A percentile compares a stretch with the other conserved stretches of the same genome.
phyloP scores from a whole-genome alignment of 30 jellyfish, hydroid and myxozoan genomes.

The Calvadosia cruxmelitensis region DNA sequence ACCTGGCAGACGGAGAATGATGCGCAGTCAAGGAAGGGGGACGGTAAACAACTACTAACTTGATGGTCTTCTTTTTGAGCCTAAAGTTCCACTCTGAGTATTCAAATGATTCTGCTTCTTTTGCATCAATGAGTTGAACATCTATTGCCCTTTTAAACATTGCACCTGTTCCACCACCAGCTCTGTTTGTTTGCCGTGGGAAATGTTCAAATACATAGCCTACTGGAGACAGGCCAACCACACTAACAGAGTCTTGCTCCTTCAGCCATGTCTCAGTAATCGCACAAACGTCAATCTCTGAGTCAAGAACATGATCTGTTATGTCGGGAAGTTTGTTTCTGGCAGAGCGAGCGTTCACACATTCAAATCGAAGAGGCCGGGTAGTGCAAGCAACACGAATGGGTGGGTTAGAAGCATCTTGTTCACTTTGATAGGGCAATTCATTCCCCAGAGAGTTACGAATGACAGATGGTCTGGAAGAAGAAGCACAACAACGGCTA shows the following conservation, averaged over 20 bases:
- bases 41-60: conserved; percentile 6
- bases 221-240: conserved; percentile 15
- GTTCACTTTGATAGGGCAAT: too few species aligned
- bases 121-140: conserved; percentile 10
- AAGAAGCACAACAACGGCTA: too few species aligned
- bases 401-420: too few species aligned
- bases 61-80: not conserved
- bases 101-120: conserved; percentile 15
- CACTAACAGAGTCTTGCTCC: conserved; percentile 10
- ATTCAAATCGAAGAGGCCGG: too few species aligned
- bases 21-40: conserved; percentile 8
- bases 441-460: too few species aligned
- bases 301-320: conserved; percentile 7
- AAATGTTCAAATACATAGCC: conserved; percentile 10
- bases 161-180: conserved; percentile 20
- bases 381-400: too few species aligned
- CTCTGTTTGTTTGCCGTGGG: conserved; percentile 5
- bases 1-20: conserved; percentile 1
- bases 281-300: conserved; percentile 8
- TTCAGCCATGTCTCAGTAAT: conserved; percentile 20
- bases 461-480: too few species aligned
- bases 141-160: conserved; percentile 8
- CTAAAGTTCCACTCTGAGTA: conserved; percentile 16
- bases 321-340: too few species aligned
- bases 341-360: too few species aligned